A percentile compares a stretch with the other conserved stretches of the same genome.
phyloP scores from a whole-genome alignment of 2,797 vertebrate species.

The Chaetophractus vellerosus region DNA sequence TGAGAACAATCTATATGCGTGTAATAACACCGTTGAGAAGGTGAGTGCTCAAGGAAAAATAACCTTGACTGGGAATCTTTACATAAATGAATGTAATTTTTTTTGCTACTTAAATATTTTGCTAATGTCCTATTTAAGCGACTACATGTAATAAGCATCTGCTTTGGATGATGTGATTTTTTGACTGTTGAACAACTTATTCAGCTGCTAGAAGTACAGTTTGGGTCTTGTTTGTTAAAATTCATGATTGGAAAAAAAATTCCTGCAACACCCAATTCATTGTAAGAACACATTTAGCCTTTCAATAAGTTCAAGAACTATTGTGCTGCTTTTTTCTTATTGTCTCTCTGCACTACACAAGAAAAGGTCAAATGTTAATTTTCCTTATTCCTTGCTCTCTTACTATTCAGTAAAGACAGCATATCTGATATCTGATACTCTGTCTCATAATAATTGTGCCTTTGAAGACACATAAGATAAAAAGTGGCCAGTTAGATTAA shows the following conservation, averaged over 20 bases:
- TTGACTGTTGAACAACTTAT: conserved; percentile 59
- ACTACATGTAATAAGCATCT: conserved; percentile 33
- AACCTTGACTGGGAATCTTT: conserved; percentile 8
- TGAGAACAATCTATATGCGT: neutral
- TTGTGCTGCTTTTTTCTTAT: neutral
- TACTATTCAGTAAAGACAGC: conserved; percentile 13
- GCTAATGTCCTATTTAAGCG: conserved; percentile 63
- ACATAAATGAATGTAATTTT: neutral
- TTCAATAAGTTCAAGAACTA: neutral
- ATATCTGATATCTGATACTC: neutral
- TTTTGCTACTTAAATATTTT: conserved; percentile 66
- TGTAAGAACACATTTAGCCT: conserved; percentile 42
- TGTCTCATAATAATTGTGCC: neutral
- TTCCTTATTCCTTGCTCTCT: neutral
- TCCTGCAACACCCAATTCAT: neutral
- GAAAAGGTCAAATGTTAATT: neutral
- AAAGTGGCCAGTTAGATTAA: neutral
- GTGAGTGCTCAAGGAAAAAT: conserved; percentile 26
- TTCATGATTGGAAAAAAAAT: conserved; percentile 28
- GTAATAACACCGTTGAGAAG: conserved; percentile 13
- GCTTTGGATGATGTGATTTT: conserved; percentile 47
- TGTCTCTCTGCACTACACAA: neutral
- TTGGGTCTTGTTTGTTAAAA: conserved; percentile 57
- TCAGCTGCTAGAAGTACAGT: neutral
- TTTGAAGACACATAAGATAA: neutral